Evolutionary conservation across 2,888 invertebrate species (phyloP).

Genomic region (Cataglyphis albicans): DNA sequence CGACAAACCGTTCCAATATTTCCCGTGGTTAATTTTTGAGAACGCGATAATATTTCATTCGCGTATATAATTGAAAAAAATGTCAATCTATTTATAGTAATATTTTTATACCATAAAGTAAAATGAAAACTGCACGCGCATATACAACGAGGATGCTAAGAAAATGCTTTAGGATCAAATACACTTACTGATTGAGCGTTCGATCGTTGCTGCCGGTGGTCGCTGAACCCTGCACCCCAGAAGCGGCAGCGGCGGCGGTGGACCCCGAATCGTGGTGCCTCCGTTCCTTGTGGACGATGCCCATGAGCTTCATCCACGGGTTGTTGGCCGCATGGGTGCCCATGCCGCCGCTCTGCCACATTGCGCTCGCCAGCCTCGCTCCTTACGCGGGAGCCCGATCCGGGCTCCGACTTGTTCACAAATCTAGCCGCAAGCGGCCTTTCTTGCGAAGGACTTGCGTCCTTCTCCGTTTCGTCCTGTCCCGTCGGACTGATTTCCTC

Average conservation of each 20-base stretch:
- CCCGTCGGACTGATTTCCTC: constrained; percentile 36
- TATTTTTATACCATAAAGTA: background rate
- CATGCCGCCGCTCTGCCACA: constrained; percentile 93
- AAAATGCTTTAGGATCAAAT: background rate
- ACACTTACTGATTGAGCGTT: constrained; percentile 90
- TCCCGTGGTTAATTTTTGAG: background rate
- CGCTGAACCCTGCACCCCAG: constrained; percentile 85
- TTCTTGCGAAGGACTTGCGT: constrained; percentile 9
- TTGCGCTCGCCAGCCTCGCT: constrained; percentile 86
- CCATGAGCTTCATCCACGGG: constrained; percentile 94
- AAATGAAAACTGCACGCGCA: background rate
- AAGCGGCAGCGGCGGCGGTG: constrained; percentile 85
- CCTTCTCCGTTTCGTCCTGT: constrained; percentile 45
- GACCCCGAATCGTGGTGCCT: constrained; percentile 88
- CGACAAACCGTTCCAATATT: background rate
- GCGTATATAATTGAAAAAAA: background rate
- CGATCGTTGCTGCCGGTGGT: constrained; percentile 88
- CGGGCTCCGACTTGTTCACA: constrained; percentile 75
- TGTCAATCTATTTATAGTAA: background rate
- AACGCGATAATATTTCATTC: background rate
- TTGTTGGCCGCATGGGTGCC: constrained; percentile 92
- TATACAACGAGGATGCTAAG: background rate
- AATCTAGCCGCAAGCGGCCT: constrained; percentile 45
- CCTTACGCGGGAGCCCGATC: constrained; percentile 78
- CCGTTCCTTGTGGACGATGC: constrained; percentile 92